Evolutionary conservation across 1,140 invertebrate species (phyloP), one percentile per base, ranked within the genome.

Genomic region (Homalodisca vitripennis): DNA sequence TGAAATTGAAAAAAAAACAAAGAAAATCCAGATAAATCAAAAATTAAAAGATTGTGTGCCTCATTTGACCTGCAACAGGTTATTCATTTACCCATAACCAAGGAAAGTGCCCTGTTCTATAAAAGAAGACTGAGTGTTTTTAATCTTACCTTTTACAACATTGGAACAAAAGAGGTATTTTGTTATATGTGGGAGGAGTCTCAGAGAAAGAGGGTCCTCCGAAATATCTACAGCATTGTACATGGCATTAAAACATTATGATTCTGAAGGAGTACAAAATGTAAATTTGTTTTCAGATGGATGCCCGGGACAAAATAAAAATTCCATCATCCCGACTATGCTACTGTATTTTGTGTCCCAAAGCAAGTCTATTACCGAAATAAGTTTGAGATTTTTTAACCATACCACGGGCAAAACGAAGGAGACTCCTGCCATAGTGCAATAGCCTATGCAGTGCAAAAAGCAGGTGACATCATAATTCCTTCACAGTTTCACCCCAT

Each of bases 101-200:
- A n/a, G n/a, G n/a, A n/a, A n/a, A n/a, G n/a, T n/a, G n/a, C n/a
- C n/a, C n/a, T n/a, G n/a, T n/a, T n/a, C 22, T 55, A 55, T 20
- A 55, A 55, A 20, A 55, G 51, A 20, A 55, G 51, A 26, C 51
- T 55, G 6, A 20, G 51, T 12, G 51, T 55, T 12, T 55, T 55
- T 26, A 55, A 55, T 26, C 51, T 55, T 10, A 55, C 51, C 51
- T 55, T 55, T 20, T 55, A 55, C 51, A 55, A 55, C 24, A 55
- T 55, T 12, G 51, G 51, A 12, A 55, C 51, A 55, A 55, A 55
- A 20, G 51, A 55, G 24, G 51, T 55, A 55, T 55, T 55, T 20
- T n/a, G n/a, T n/a, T n/a, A n/a, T n/a, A n/a, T n/a, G n/a, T n/a
- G n/a, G n/a, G n/a, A n/a, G n/a, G n/a, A 12, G 51, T 55, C 22